Conservation (phyloP, 1,140 invertebrate genomes). For the Sinonovacula constricta region DNA sequence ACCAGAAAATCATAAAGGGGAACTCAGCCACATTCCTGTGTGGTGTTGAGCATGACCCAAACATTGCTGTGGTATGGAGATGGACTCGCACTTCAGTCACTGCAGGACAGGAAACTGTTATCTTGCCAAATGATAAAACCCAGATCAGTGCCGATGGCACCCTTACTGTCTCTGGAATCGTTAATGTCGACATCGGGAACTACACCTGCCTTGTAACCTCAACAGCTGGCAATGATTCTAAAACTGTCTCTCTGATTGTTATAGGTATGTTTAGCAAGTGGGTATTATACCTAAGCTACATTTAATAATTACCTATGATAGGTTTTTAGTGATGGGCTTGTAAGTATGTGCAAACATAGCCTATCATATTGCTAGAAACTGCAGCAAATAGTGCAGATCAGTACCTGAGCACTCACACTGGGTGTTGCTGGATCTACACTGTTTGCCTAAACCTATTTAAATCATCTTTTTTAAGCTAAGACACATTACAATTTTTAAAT, state of each 20-base stretch:
- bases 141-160: constrained; percentile 77
- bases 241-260: constrained; percentile 82
- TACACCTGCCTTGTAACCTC: constrained; percentile 86
- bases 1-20: constrained; percentile 91
- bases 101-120: constrained; percentile 17
- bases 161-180: constrained; percentile 78
- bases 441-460: too few relatives aligned
- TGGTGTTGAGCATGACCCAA: constrained; percentile 94
- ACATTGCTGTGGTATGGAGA: constrained; percentile 91
- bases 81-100: constrained; percentile 84
- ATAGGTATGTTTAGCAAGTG: constrained; percentile 73
- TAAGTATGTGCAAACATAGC: too few relatives aligned
- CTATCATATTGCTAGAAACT: too few relatives aligned
- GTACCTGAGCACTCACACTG: too few relatives aligned
- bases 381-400: too few relatives aligned
- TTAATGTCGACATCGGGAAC: constrained; percentile 80
- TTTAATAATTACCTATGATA: too few relatives aligned
- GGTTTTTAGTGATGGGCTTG: too few relatives aligned
- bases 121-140: constrained; percentile 43
- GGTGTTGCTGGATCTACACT: too few relatives aligned
- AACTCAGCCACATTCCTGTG: constrained; percentile 92
- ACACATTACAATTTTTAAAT: too few relatives aligned
- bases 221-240: constrained; percentile 93
- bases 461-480: too few relatives aligned
- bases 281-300: too few relatives aligned